Percentiles rank a stretch among this genome's conserved stretches.
Evolutionary conservation across 2,113 vertebrate genomes (phyloP).

Genomic region (Cettia cetti): DNA sequence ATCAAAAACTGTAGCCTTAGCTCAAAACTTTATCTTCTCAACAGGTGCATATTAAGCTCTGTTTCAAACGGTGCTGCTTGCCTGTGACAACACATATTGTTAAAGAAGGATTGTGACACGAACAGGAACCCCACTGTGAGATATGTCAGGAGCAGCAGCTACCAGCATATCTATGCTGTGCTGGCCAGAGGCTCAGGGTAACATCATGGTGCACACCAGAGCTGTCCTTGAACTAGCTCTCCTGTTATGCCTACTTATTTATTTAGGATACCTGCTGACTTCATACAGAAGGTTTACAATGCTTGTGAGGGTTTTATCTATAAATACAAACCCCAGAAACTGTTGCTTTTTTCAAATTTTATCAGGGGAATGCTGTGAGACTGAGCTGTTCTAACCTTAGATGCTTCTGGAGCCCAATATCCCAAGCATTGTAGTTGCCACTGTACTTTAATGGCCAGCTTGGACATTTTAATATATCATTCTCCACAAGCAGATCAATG

Average conservation of each 20-base stretch:
- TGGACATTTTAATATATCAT: neutral
- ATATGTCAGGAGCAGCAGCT: neutral
- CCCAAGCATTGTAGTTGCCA: neutral
- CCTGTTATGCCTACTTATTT: neutral
- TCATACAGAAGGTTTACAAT: neutral
- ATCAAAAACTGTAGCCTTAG: neutral
- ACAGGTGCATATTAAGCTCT: neutral
- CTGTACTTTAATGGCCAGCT: neutral
- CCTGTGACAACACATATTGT: neutral
- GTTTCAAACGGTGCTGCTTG: neutral
- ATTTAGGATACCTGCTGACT: neutral
- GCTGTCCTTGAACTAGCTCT: neutral
- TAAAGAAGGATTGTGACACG: neutral
- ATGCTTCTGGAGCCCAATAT: neutral
- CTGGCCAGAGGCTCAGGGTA: neutral
- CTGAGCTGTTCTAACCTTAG: neutral
- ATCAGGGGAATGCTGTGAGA: neutral
- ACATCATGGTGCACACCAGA: fast-evolving
- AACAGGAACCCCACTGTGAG: neutral
- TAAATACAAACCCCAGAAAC: neutral
- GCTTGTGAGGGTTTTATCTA: neutral
- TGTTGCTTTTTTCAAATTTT: neutral
- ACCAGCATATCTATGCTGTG: fast-evolving
- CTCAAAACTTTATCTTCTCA: neutral
- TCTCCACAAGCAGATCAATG: neutral